These are phyloP conservation scores for Phenganax subtilis DNA, from an alignment of 92 coral and sea anemone species.

Conservation along the genomic window DNA sequence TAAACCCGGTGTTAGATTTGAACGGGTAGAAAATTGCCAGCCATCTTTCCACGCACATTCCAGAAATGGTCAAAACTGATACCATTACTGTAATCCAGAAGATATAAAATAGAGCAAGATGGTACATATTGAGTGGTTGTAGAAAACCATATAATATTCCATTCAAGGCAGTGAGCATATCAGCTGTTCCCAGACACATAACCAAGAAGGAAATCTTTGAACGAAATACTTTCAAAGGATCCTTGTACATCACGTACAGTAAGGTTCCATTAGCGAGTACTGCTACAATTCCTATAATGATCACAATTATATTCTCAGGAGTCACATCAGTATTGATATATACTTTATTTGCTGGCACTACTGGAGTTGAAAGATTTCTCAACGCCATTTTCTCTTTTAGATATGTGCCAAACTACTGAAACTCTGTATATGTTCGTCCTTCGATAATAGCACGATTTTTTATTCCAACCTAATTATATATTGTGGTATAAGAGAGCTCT, in stretches of 20 bases:
- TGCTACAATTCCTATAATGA: not conserved
- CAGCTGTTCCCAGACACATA: constrained; percentile 1
- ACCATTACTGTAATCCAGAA: constrained; percentile 4
- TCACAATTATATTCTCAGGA: not conserved
- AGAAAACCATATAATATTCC: constrained; percentile 6
- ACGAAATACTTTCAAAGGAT: constrained; percentile 15
- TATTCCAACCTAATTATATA: not conserved
- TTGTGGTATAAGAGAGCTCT: not conserved
- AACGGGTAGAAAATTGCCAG: constrained; percentile 6
- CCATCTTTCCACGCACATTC: constrained; percentile 17
- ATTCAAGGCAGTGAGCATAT: not conserved
- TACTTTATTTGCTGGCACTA: not conserved
- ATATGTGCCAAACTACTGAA: too few species aligned
- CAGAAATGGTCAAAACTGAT: constrained; percentile 1
- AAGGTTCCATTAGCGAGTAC: not conserved
- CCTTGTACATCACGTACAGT: constrained; percentile 16
- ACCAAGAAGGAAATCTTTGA: constrained; percentile 5
- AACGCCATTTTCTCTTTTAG: not conserved
- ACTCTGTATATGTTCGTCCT: not conserved
- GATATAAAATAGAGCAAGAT: not conserved
- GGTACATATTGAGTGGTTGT: not conserved
- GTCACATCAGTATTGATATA: not conserved
- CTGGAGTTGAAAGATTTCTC: constrained; percentile 5
- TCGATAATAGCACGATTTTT: not conserved
- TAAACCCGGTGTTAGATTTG: not conserved